Evolutionary conservation across 2,797 vertebrate genomes (phyloP).

Genomic region (Otus scops): DNA sequence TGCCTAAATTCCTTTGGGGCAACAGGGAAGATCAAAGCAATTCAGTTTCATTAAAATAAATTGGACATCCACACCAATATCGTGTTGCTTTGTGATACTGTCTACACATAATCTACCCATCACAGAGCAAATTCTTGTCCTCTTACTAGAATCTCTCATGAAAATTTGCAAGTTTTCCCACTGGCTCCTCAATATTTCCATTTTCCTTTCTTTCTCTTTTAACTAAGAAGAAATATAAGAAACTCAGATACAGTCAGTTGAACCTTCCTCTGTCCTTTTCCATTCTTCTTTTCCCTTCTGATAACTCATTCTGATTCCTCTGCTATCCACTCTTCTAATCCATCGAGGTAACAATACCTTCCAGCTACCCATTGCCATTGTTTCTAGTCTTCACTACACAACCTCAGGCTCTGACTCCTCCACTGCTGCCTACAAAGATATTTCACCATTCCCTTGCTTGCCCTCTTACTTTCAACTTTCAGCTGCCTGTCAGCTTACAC

Average conservation of each 20-base stretch:
- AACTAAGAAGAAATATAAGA: neutral
- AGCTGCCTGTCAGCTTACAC: neutral
- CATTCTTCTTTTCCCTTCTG: neutral
- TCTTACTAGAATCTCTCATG: neutral
- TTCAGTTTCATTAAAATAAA: neutral
- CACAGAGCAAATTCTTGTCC: neutral
- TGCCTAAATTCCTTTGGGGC: neutral
- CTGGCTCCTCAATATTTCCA: neutral
- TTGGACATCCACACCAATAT: neutral
- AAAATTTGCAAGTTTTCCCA: neutral
- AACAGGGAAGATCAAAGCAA: neutral
- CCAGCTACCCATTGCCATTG: neutral
- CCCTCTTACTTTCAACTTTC: neutral
- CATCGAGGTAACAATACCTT: neutral
- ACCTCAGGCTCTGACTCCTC: neutral
- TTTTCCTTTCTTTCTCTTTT: neutral
- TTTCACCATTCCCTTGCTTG: neutral
- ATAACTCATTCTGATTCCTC: neutral
- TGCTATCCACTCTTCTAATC: neutral
- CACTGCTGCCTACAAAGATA: rapidly evolving
- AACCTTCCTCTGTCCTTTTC: neutral
- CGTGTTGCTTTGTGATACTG: neutral
- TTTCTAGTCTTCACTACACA: neutral
- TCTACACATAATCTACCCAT: neutral
- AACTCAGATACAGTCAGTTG: neutral